A percentile compares a stretch with the other conserved stretches of the same genome.
phyloP scores from a whole-genome alignment of 1,140 invertebrate species.

The Lepidurus apus region DNA sequence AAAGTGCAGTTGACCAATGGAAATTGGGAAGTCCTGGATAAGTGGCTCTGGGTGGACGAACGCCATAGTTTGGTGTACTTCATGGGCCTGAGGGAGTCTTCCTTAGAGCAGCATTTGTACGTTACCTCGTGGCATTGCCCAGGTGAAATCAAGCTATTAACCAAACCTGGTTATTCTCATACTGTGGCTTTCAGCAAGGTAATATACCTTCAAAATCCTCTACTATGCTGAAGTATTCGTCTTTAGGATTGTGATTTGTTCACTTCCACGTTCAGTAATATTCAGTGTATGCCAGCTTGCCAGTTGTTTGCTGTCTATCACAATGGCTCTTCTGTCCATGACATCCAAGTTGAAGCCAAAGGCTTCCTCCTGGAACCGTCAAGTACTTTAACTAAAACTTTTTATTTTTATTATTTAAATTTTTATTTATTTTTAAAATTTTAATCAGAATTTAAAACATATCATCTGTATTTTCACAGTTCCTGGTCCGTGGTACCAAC shows the following conservation, averaged over 20 bases:
- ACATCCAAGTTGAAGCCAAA: slow-evolving; percentile 57
- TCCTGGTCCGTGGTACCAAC: slow-evolving; percentile 54
- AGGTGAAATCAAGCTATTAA: slow-evolving; percentile 58
- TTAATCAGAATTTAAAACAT: neutral
- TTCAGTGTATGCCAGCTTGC: slow-evolving; percentile 71
- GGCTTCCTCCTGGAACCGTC: slow-evolving; percentile 64
- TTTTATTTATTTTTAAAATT: neutral
- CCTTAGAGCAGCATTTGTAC: slow-evolving; percentile 76
- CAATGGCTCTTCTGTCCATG: slow-evolving; percentile 57
- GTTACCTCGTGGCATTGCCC: slow-evolving; percentile 64
- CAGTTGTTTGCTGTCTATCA: slow-evolving; percentile 67
- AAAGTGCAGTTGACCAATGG: slow-evolving; percentile 69
- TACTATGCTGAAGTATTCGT: neutral
- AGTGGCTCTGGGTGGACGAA: slow-evolving; percentile 71
- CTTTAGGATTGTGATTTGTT: slow-evolving; percentile 70
- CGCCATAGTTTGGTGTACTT: slow-evolving; percentile 69
- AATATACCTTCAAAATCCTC: slow-evolving; percentile 23
- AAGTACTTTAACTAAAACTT: slow-evolving; percentile 40
- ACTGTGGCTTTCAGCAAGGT: slow-evolving; percentile 61
- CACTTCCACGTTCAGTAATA: slow-evolving; percentile 83
- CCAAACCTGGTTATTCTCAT: slow-evolving; percentile 68
- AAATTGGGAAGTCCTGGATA: slow-evolving; percentile 74
- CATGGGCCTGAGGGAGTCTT: slow-evolving; percentile 68
- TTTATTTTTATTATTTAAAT: neutral
- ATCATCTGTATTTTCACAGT: slow-evolving; percentile 39